Conservation (phyloP, 1,140 invertebrate genomes). For the Papilio helenus region DNA sequence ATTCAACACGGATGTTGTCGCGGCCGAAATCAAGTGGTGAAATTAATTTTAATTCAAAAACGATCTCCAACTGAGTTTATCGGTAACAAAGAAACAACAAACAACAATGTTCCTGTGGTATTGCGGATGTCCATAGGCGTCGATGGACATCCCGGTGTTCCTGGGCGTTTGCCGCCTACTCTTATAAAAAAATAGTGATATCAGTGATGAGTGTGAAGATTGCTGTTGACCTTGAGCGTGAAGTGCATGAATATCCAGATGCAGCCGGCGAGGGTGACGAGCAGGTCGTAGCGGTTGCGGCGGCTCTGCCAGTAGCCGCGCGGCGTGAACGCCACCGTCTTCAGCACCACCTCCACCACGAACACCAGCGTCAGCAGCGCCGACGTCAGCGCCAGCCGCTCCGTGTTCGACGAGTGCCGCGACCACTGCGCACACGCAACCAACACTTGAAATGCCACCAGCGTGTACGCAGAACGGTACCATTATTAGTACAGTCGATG, state of each 20-base stretch:
- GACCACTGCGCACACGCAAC: slow-evolving; percentile 88
- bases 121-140: no score
- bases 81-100: neutral
- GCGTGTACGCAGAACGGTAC: no score
- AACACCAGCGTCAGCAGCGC: slow-evolving; percentile 93
- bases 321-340: slow-evolving; percentile 99
- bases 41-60: no score
- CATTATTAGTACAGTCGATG: slow-evolving; percentile 5
- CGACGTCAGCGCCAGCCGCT: slow-evolving; percentile 93
- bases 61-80: no score
- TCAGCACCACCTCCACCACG: slow-evolving; percentile 98
- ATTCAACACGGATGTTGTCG: no score
- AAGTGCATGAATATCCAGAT: slow-evolving; percentile 98
- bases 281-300: slow-evolving; percentile 98
- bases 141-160: no score
- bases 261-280: slow-evolving; percentile 97
- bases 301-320: slow-evolving; percentile 99
- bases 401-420: slow-evolving; percentile 89
- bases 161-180: no score
- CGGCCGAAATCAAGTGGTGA: no score
- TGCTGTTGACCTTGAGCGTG: slow-evolving; percentile 87
- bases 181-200: no score
- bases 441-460: no score
- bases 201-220: neutral
- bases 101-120: neutral